Evolutionary conservation across 2,888 invertebrate species (phyloP), one percentile per base, ranked within the genome.

Genomic region (Drosophila imparisetae): DNA sequence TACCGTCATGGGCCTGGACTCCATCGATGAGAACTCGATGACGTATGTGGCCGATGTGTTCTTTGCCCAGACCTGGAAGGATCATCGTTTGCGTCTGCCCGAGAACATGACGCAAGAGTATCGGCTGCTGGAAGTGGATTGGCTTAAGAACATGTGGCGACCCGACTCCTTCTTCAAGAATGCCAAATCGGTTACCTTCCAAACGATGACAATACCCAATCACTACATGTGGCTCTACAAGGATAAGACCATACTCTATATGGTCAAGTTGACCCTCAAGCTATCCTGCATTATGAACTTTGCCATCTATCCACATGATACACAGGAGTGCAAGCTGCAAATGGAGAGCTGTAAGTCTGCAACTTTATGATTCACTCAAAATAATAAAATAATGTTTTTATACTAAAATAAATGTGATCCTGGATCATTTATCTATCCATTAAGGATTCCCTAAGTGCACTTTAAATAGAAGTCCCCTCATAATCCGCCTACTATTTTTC

Each of bases 11-110:
- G 98, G 98, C 1, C 94, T 98, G 76, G 98, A 98, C 93, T 98
- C 98, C 45, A 98, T 98, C 77, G 98, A 98, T 91, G 98, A 98
- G 93, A 98, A 97, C 85, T 98, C 98, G 6, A 98, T 98, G 98
- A 98, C 98, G 0, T 98, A 97, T 86, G 97, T 97, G 2, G 97
- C 98, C 0, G 98, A 98, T 90, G 97, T 98, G 91, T 98, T 98
- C 93, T 98, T 98, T 92, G 97, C 98, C 15, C 98, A 98, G 94
- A 97, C 97, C 4, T 98, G 98, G 98, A 97, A 97, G 92, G 98
- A 98, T 92, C 96, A 97, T 92, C 95, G 98, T 10, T 93, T 98
- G 32, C 94, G 97, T 66, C 93, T 98, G 73, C 97, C 97, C 0
- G 98, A 98, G 93, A 98, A 98, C 85, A 98, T 98, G 98, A 98